A percentile compares a stretch with the other conserved stretches of the same genome.
Conservation (phyloP, 1,140 invertebrate genomes). For the Onthophagus taurus region DNA sequence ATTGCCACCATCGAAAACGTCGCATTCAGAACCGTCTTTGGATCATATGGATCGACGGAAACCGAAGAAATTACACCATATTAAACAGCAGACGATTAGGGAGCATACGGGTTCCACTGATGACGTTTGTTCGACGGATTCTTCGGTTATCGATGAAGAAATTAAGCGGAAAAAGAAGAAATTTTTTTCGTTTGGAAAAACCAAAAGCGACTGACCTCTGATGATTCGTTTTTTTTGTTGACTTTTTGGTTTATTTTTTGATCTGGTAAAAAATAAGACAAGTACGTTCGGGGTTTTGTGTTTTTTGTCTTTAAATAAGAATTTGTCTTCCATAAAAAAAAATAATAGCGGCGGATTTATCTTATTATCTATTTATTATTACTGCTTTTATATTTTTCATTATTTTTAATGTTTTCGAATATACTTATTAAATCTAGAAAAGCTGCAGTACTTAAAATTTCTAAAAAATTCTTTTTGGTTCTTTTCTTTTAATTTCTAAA, state of each 20-base stretch:
- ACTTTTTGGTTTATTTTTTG: neutral
- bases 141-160: constrained; percentile 34
- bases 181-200: constrained; percentile 16
- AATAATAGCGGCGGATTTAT: too few species aligned
- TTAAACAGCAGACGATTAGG: constrained; percentile 25
- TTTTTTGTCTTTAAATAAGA: too few species aligned
- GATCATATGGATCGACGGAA: constrained; percentile 22
- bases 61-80: constrained; percentile 3
- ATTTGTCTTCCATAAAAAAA: too few species aligned
- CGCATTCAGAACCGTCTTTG: constrained; percentile 42
- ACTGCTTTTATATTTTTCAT: too few species aligned
- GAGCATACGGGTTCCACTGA: constrained; percentile 28
- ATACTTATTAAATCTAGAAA: too few species aligned
- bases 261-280: too few species aligned
- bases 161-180: constrained; percentile 34
- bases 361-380: too few species aligned
- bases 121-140: constrained; percentile 37
- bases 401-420: too few species aligned
- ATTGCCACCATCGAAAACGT: constrained; percentile 29
- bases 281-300: too few species aligned
- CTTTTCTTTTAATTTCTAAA: too few species aligned
- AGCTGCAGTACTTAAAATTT: too few species aligned
- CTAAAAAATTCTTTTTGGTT: too few species aligned
- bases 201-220: constrained; percentile 17
- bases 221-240: constrained; percentile 3